A percentile compares a stretch with the other conserved stretches of the same genome.
Evolutionary conservation across 2,113 vertebrate genomes (phyloP).

Genomic region (Clarias macrocephalus): DNA sequence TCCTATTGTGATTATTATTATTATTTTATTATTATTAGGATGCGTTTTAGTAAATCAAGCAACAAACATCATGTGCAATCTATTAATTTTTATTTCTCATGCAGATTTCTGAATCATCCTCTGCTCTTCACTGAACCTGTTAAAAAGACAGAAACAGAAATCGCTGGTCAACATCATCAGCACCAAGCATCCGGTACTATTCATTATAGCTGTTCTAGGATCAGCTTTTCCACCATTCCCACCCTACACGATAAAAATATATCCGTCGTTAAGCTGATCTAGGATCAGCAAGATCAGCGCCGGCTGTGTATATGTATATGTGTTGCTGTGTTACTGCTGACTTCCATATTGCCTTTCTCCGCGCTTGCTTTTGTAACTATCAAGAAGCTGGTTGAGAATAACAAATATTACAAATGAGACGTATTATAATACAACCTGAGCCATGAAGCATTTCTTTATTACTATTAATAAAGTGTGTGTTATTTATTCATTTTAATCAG

Average conservation of each 20-base stretch:
- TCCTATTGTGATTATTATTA: background rate
- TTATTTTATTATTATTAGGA: background rate
- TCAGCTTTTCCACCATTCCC: background rate
- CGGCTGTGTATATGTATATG: no score
- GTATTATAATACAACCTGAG: background rate
- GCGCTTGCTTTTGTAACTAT: background rate
- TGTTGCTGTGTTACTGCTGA: background rate
- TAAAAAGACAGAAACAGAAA: background rate
- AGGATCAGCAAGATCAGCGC: background rate
- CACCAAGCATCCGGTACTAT: background rate
- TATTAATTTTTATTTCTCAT: background rate
- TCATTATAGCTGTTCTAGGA: background rate
- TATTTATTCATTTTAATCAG: slow-evolving; percentile 4
- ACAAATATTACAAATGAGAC: background rate
- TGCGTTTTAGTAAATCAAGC: background rate
- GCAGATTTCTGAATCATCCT: background rate
- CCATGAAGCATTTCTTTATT: background rate
- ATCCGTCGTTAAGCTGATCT: background rate
- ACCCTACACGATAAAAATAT: background rate
- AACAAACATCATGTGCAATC: background rate
- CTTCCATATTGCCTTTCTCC: slow-evolving; percentile 16
- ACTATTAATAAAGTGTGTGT: background rate
- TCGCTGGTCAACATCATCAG: slow-evolving; percentile 10
- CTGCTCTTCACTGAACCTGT: no score
- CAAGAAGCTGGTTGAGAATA: background rate